Evolutionary conservation across 2,888 invertebrate species (phyloP).

Genomic region (Cephus pulcher): DNA sequence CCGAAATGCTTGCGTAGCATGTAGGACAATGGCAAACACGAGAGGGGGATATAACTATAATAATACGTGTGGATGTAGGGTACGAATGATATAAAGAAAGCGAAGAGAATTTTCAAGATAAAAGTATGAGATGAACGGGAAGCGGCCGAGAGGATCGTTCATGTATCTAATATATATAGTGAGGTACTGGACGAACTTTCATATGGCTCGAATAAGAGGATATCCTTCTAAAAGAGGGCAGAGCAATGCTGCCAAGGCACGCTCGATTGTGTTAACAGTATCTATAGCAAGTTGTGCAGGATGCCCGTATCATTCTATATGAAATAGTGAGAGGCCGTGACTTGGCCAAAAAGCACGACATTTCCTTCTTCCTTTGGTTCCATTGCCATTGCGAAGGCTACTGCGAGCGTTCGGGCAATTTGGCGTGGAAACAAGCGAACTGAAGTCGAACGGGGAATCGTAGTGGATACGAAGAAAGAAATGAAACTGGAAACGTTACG

Average conservation of each 20-base stretch:
- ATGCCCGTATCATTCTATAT: conserved; percentile 28
- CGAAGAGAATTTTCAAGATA: background rate
- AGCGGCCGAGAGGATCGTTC: background rate
- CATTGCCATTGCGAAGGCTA: background rate
- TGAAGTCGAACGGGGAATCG: conserved; percentile 7
- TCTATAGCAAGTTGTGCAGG: conserved; percentile 17
- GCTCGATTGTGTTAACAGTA: conserved; percentile 44
- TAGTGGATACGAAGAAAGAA: conserved; percentile 1
- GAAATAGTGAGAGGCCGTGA: conserved; percentile 43
- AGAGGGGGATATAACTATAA: background rate
- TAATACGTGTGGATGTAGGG: background rate
- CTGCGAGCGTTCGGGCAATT: conserved; percentile 31
- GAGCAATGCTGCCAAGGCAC: conserved; percentile 31
- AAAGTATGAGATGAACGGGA: background rate
- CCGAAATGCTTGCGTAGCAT: background rate
- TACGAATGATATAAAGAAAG: background rate
- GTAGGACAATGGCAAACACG: background rate
- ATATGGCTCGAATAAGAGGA: background rate
- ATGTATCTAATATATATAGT: background rate
- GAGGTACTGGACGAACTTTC: background rate
- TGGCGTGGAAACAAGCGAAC: conserved; percentile 43
- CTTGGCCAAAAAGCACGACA: conserved; percentile 41
- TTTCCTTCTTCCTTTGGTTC: conserved; percentile 11
- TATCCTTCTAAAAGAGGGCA: conserved; percentile 23
- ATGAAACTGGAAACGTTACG: conserved; percentile 28